Conservation (phyloP, 2,888 invertebrate genomes). For the Palloptera scutellata region DNA sequence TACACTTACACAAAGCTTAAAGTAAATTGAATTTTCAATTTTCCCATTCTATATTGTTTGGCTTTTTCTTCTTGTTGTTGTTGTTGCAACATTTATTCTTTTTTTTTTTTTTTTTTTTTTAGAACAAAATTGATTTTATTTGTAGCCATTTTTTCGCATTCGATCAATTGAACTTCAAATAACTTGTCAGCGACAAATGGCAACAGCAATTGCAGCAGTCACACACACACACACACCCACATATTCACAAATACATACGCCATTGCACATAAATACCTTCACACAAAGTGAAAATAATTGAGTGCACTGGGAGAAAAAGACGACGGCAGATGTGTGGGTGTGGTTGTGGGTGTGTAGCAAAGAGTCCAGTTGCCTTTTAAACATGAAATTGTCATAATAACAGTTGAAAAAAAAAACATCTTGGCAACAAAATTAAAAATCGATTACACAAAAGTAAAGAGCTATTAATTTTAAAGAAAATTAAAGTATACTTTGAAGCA, state of each 20-base stretch:
- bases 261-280: too few relatives aligned
- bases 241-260: not conserved
- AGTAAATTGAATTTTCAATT: not conserved
- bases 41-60: not conserved
- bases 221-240: not conserved
- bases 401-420: too few relatives aligned
- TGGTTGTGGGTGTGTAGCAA: too few relatives aligned
- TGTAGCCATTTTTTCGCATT: conserved; percentile 12
- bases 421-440: too few relatives aligned
- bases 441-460: too few relatives aligned
- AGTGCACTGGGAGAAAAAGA: too few relatives aligned
- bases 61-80: not conserved
- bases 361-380: too few relatives aligned
- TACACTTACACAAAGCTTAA: not conserved
- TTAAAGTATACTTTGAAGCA: too few relatives aligned
- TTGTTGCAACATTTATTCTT: not conserved
- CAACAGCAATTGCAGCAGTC: not conserved
- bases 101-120: not conserved
- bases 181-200: conserved; percentile 14
- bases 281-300: too few relatives aligned
- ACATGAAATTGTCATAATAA: too few relatives aligned
- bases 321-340: too few relatives aligned
- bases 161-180: conserved; percentile 21
- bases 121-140: conserved; percentile 18
- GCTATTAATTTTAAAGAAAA: too few relatives aligned